phyloP scores from a whole-genome alignment of 92 coral and sea anemone genomes.

The Anthopleura xanthogrammica region DNA sequence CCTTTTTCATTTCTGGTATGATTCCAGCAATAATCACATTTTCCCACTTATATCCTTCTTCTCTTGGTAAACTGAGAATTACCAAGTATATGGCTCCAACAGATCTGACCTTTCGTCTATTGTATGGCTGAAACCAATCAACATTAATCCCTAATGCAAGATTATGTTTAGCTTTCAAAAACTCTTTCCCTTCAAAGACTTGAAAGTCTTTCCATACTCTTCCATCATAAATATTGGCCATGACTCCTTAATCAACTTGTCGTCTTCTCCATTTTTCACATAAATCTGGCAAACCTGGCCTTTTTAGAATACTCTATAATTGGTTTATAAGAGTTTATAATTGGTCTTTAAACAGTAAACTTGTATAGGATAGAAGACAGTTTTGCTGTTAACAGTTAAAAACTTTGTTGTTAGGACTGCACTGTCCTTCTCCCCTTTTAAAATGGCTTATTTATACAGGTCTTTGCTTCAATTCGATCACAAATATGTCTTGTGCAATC shows the following conservation, averaged over 20 bases:
- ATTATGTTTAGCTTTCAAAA: conserved; percentile 32
- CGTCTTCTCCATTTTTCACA: conserved; percentile 40
- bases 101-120: conserved; percentile 37
- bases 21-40: conserved; percentile 38
- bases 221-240: conserved; percentile 12
- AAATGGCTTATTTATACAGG: conserved; percentile 38
- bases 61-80: conserved; percentile 41
- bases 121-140: conserved; percentile 45
- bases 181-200: conserved; percentile 27
- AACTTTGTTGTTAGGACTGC: conserved; percentile 23
- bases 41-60: conserved; percentile 37
- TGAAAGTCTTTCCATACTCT: conserved; percentile 32
- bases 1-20: conserved; percentile 53
- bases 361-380: conserved; percentile 34
- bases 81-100: conserved; percentile 42
- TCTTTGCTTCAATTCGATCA: conserved; percentile 34
- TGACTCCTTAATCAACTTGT: conserved; percentile 7
- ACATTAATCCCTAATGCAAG: conserved; percentile 35
- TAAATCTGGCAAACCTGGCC: conserved; percentile 32
- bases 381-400: conserved; percentile 24
- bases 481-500: conserved; percentile 47
- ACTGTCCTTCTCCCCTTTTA: conserved; percentile 29
- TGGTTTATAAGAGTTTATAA: conserved; percentile 44
- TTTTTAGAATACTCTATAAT: conserved; percentile 21
- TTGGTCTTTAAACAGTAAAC: conserved; percentile 36